phyloP scores from a whole-genome alignment of 2,888 invertebrate genomes.

The Chromoteleia sp. region DNA sequence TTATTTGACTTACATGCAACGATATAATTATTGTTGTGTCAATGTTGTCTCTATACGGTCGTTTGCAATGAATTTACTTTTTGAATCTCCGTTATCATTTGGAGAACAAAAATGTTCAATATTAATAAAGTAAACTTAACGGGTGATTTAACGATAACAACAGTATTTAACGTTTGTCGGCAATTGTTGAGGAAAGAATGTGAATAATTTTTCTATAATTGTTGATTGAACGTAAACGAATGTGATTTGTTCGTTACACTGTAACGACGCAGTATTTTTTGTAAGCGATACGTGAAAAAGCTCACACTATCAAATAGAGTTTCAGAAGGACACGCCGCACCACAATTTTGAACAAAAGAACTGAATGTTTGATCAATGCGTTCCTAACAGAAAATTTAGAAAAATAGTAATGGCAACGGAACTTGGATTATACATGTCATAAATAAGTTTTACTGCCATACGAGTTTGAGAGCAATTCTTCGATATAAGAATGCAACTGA shows the following conservation, averaged over 20 bases:
- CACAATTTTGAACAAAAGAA: slow-evolving; percentile 34
- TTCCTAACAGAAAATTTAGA: slow-evolving; percentile 42
- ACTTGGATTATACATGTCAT: slow-evolving; percentile 22
- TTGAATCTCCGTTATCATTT: not conserved
- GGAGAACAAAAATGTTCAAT: not conserved
- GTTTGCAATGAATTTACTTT: slow-evolving; percentile 20
- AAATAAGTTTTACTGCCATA: slow-evolving; percentile 42
- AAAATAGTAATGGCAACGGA: not conserved
- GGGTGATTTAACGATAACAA: slow-evolving; percentile 41
- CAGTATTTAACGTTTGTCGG: slow-evolving; percentile 45
- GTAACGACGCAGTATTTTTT: slow-evolving; percentile 70
- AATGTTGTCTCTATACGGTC: slow-evolving; percentile 37
- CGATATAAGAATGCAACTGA: slow-evolving; percentile 8
- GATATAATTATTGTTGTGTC: slow-evolving; percentile 27
- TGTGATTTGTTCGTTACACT: slow-evolving; percentile 61
- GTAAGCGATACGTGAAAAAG: slow-evolving; percentile 52
- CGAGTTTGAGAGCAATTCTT: slow-evolving; percentile 20
- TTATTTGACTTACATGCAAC: slow-evolving; percentile 34
- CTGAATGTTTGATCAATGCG: slow-evolving; percentile 32
- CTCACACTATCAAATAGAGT: slow-evolving; percentile 38
- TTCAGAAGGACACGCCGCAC: slow-evolving; percentile 8
- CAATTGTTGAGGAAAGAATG: slow-evolving; percentile 25
- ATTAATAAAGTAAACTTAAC: not conserved
- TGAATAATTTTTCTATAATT: slow-evolving; percentile 41
- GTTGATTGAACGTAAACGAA: slow-evolving; percentile 57